Conservation (phyloP, 2,797 vertebrate species). For the Halcyon leucocephala region DNA sequence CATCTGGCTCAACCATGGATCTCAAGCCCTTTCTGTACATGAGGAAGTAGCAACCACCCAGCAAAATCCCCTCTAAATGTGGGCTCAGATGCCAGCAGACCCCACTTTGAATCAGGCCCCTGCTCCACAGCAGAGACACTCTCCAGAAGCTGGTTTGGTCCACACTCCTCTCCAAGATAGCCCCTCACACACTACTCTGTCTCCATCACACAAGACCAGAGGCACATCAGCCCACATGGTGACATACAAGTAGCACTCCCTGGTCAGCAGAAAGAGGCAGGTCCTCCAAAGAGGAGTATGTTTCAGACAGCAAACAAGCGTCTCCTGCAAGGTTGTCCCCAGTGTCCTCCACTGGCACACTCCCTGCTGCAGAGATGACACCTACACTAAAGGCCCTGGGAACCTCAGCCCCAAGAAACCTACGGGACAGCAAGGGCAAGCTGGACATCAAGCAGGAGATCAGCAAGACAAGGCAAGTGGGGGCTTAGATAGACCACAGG, state of each 20-base stretch:
- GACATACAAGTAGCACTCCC: background rate
- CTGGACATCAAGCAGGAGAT: background rate
- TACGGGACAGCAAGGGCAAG: background rate
- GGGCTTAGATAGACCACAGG: too few relatives aligned
- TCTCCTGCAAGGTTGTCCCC: fast-evolving
- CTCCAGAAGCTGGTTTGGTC: background rate
- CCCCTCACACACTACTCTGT: background rate
- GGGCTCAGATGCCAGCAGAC: background rate
- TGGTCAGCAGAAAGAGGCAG: background rate
- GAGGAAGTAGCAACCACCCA: background rate
- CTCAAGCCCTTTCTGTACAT: background rate
- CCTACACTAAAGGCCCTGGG: background rate
- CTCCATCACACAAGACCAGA: background rate
- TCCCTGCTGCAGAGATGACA: background rate
- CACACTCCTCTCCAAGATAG: background rate
- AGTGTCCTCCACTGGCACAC: fast-evolving
- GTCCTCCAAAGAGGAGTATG: background rate
- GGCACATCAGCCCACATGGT: background rate
- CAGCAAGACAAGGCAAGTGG: background rate
- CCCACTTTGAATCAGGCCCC: background rate
- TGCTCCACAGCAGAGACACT: background rate
- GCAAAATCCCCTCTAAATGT: background rate
- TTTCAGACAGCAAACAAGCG: background rate
- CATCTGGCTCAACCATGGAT: background rate
- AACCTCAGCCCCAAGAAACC: background rate